These are phyloP conservation scores for Oconnorella tubifera DNA, from an alignment of 2,888 invertebrate species.

Conservation along the genomic window DNA sequence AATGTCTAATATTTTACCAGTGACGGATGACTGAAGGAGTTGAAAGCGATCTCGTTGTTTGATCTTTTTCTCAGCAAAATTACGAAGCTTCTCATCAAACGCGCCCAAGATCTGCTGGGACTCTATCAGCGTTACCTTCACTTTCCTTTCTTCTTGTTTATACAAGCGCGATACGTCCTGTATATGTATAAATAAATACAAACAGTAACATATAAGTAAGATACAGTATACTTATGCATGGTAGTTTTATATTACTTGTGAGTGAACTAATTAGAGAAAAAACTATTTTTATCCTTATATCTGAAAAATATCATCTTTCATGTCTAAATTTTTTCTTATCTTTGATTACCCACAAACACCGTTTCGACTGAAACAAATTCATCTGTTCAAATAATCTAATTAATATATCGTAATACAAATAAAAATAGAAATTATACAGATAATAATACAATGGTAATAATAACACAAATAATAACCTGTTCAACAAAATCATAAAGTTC, in stretches of 20 bases:
- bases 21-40: constrained; percentile 49
- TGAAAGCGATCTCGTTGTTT: constrained; percentile 48
- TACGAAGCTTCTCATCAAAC: constrained; percentile 52
- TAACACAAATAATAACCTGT: constrained; percentile 40
- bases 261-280: no score
- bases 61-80: constrained; percentile 56
- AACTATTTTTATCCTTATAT: no score
- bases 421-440: no score
- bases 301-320: no score
- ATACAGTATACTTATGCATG: no score
- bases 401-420: no score
- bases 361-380: no score
- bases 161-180: constrained; percentile 55
- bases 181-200: constrained; percentile 16
- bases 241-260: no score
- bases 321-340: no score
- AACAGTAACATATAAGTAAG: no score
- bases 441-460: not conserved
- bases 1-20: constrained; percentile 42
- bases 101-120: constrained; percentile 53
- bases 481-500: constrained; percentile 57
- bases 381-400: no score
- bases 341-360: no score
- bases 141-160: constrained; percentile 42
- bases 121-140: constrained; percentile 52